phyloP scores from a whole-genome alignment of 2,888 invertebrate species.

The Danaus chrysippus region DNA sequence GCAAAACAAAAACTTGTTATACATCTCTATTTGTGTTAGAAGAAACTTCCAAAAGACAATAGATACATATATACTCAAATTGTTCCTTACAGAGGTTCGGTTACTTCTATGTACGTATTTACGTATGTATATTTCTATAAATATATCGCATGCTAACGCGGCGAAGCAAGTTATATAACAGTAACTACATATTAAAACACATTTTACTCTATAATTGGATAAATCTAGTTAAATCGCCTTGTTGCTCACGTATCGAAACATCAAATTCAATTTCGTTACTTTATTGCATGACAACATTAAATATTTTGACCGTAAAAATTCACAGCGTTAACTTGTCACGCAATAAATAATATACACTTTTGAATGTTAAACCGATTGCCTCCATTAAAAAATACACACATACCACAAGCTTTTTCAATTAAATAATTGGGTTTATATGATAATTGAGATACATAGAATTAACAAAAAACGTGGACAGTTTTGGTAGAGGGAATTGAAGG shows the following conservation, averaged over 20 bases:
- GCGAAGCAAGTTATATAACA: neutral
- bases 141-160: no score
- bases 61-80: neutral
- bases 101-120: neutral
- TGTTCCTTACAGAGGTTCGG: neutral
- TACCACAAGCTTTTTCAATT: no score
- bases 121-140: neutral
- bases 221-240: slow-evolving; percentile 13
- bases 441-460: no score
- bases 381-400: slow-evolving; percentile 3
- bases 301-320: slow-evolving; percentile 25
- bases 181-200: neutral
- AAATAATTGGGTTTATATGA: no score
- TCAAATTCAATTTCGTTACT: slow-evolving; percentile 25
- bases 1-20: slow-evolving; percentile 2
- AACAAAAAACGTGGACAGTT: no score
- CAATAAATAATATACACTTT: slow-evolving; percentile 30
- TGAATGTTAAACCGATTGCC: slow-evolving; percentile 22
- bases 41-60: neutral
- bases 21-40: neutral
- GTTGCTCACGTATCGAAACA: slow-evolving; percentile 19
- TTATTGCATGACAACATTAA: slow-evolving; percentile 26
- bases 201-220: slow-evolving; percentile 3
- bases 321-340: slow-evolving; percentile 24
- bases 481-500: no score